phyloP scores from a whole-genome alignment of 2,888 invertebrate genomes.

The Perithous albicinctus region DNA sequence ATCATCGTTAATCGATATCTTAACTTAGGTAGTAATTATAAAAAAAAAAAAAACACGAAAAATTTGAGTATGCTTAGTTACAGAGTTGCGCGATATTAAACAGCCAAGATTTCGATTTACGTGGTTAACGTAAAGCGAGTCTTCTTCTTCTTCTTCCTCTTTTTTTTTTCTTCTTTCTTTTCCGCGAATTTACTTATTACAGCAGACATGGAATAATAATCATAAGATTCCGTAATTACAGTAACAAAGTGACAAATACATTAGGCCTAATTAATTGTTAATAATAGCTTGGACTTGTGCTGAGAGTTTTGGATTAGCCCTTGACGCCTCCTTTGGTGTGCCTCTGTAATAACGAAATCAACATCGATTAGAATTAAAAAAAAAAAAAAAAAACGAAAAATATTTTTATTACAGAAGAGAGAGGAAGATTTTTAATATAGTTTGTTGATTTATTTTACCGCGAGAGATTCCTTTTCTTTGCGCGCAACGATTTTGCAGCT shows the following conservation, averaged over 20 bases:
- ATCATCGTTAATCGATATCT: constrained; percentile 19
- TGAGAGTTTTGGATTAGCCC: constrained; percentile 64
- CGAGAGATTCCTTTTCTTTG: constrained; percentile 76
- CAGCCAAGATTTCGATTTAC: background rate
- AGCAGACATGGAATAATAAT: constrained; percentile 19
- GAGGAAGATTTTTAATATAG: background rate
- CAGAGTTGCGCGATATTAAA: constrained; percentile 32
- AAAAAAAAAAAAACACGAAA: constrained; percentile 11
- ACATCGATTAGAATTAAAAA: background rate
- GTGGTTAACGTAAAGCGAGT: background rate
- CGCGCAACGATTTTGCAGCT: constrained; percentile 81
- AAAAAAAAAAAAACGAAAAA: constrained; percentile 18
- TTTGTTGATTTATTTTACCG: constrained; percentile 70
- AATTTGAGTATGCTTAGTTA: constrained; percentile 22
- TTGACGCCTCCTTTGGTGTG: constrained; percentile 72
- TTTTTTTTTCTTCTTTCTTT: too few relatives aligned
- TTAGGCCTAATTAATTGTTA: constrained; percentile 73
- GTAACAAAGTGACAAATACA: constrained; percentile 75
- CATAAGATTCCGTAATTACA: constrained; percentile 63
- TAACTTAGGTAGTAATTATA: constrained; percentile 28
- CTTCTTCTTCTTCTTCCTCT: too few relatives aligned
- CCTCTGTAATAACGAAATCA: constrained; percentile 74
- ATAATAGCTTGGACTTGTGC: constrained; percentile 65
- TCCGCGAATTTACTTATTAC: constrained; percentile 10
- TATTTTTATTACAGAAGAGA: too few relatives aligned